phyloP scores from a whole-genome alignment of 1,140 invertebrate species.

The Habropoda laboriosa region DNA sequence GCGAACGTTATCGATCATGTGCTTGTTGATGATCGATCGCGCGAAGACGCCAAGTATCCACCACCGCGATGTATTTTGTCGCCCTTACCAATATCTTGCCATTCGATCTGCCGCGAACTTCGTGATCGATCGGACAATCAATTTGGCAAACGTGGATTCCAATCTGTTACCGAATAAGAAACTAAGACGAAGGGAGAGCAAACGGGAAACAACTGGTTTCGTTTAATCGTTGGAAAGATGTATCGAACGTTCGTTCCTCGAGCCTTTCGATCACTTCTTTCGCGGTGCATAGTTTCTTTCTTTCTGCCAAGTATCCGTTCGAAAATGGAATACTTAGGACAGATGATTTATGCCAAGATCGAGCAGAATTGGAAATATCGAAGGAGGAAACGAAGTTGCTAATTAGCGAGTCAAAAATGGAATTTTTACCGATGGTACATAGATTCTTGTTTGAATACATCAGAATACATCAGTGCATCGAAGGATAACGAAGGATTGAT shows the following conservation, averaged over 20 bases:
- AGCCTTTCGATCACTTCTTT: background rate
- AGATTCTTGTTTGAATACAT: no score
- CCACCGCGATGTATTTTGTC: conserved; percentile 62
- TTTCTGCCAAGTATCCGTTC: background rate
- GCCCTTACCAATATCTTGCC: conserved; percentile 64
- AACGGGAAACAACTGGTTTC: conserved; percentile 58
- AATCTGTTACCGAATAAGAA: conserved; percentile 64
- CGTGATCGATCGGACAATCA: conserved; percentile 68
- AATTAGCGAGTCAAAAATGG: no score
- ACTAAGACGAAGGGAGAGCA: conserved; percentile 34
- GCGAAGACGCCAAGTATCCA: conserved; percentile 55
- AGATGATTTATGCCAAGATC: no score
- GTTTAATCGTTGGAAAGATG: conserved; percentile 53
- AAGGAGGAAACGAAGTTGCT: no score
- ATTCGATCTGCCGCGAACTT: conserved; percentile 64
- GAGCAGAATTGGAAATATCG: no score
- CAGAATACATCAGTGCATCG: no score
- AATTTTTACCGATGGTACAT: no score
- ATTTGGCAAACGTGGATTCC: conserved; percentile 65
- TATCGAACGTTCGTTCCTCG: conserved; percentile 47
- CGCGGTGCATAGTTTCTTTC: background rate
- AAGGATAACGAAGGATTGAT: no score
- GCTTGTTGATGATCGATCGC: conserved; percentile 63
- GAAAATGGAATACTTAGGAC: no score
- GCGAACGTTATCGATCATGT: conserved; percentile 62